phyloP scores from a whole-genome alignment of 2,113 vertebrate species.

The Laterallus jamaicensis region DNA sequence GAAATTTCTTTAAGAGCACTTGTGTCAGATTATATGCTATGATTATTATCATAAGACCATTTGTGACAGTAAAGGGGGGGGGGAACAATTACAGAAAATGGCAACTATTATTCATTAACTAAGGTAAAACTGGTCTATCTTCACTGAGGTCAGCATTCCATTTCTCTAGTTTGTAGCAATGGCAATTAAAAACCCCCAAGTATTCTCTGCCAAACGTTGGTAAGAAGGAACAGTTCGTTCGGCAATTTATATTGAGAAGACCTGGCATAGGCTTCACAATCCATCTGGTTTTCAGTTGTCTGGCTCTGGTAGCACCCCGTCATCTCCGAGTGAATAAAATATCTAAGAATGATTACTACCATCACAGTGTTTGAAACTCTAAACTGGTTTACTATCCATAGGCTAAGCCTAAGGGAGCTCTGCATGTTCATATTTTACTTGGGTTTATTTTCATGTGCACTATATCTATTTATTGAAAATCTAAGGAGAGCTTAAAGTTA shows the following conservation, averaged over 20 bases:
- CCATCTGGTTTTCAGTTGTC: slow-evolving; percentile 43
- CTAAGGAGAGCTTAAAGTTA: neutral
- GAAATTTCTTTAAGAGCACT: slow-evolving; percentile 80
- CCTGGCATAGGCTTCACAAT: neutral
- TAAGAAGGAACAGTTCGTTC: slow-evolving; percentile 38
- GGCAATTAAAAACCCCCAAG: slow-evolving; percentile 16
- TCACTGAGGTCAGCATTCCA: slow-evolving; percentile 52
- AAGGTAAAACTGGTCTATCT: slow-evolving; percentile 60
- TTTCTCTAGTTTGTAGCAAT: neutral
- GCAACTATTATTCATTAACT: slow-evolving; percentile 73
- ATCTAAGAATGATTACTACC: neutral
- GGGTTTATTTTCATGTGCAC: slow-evolving; percentile 37
- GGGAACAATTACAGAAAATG: slow-evolving; percentile 62
- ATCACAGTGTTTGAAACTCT: neutral
- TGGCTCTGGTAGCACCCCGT: slow-evolving; percentile 16
- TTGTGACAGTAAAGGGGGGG: slow-evolving; percentile 68
- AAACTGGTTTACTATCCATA: neutral
- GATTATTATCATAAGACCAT: slow-evolving; percentile 81
- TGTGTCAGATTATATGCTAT: slow-evolving; percentile 77
- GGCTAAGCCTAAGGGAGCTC: neutral
- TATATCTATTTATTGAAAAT: slow-evolving; percentile 6
- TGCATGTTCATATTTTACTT: neutral
- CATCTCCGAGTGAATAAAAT: neutral
- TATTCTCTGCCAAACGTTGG: slow-evolving; percentile 46
- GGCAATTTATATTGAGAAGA: slow-evolving; percentile 37